phyloP scores from a whole-genome alignment of 2,113 vertebrate species.

The Sialia sialis region DNA sequence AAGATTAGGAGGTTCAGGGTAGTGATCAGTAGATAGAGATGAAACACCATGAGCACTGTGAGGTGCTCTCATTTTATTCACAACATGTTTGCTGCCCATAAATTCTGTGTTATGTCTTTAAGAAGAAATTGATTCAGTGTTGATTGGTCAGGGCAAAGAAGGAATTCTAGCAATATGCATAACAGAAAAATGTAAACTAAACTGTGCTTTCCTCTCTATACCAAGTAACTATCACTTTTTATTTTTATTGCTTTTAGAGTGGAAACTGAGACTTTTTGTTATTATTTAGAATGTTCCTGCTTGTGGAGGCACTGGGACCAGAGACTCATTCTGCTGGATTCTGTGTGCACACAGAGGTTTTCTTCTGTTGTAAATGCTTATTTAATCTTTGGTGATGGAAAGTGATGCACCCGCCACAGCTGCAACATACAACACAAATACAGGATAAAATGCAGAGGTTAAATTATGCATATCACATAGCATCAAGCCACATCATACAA shows the following conservation, averaged over 20 bases:
- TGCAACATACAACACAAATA: neutral
- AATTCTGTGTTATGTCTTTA: neutral
- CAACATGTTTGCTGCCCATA: neutral
- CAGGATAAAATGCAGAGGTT: neutral
- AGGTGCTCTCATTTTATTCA: neutral
- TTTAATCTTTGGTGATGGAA: neutral
- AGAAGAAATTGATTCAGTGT: neutral
- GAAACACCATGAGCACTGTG: neutral
- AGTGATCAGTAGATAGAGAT: neutral
- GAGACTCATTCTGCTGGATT: neutral
- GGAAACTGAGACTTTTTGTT: neutral
- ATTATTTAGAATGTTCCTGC: neutral
- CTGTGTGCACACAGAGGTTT: neutral
- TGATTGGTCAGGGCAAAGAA: neutral
- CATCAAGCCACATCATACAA: neutral
- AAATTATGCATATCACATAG: neutral
- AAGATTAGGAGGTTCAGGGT: neutral
- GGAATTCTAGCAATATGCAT: neutral
- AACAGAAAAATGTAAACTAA: neutral
- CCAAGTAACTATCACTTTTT: neutral
- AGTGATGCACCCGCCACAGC: neutral
- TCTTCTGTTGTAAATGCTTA: neutral
- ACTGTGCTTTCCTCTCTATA: neutral
- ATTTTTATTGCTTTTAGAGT: neutral
- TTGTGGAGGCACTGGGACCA: neutral